phyloP scores from a whole-genome alignment of 2,888 invertebrate species.

The Geophilus truncorum region DNA sequence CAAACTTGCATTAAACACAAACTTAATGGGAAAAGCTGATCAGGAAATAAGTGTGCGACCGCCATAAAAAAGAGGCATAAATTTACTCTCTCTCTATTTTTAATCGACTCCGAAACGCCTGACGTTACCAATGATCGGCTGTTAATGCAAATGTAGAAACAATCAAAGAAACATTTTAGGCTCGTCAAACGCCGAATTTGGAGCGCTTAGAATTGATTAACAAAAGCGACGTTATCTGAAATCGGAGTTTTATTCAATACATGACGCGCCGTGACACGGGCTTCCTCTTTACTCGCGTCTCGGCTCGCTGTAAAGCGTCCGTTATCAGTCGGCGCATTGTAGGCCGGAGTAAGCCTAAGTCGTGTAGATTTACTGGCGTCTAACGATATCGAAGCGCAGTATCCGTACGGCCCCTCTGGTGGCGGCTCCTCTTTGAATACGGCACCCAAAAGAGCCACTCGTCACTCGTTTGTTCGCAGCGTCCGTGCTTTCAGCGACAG shows the following conservation, averaged over 20 bases:
- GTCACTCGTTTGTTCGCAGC: background rate
- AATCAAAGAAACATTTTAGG: no score
- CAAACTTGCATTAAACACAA: background rate
- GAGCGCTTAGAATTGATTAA: no score
- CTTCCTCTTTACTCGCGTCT: background rate
- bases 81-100: no score
- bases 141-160: no score
- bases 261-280: no score
- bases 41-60: background rate
- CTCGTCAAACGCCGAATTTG: no score
- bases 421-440: constrained; percentile 5
- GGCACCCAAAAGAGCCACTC: background rate
- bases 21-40: background rate
- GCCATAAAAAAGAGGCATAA: no score
- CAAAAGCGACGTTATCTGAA: background rate
- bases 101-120: no score
- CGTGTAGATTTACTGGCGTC: background rate
- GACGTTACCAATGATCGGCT: no score
- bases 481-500: constrained; percentile 1
- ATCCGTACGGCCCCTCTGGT: background rate
- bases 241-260: background rate
- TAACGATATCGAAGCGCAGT: background rate
- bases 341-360: background rate
- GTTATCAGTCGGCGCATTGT: background rate
- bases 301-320: background rate